Evolutionary conservation across 2,797 vertebrate species (phyloP).

Genomic region (Microcaecilia unicolor): DNA sequence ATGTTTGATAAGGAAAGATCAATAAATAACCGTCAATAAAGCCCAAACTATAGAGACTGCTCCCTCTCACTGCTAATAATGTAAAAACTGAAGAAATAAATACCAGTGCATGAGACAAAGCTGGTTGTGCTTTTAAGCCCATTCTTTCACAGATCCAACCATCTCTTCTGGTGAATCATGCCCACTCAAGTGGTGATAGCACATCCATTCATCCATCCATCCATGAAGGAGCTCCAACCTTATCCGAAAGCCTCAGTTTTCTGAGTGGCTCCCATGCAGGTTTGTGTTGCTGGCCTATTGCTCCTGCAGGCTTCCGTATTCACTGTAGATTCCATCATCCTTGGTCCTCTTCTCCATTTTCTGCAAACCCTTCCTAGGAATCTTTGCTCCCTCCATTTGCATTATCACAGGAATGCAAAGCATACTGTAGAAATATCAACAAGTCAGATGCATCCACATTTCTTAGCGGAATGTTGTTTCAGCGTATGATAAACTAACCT

Average conservation of each 20-base stretch:
- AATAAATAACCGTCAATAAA: conserved; percentile 13
- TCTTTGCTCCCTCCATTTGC: conserved; percentile 59
- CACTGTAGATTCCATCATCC: conserved; percentile 14
- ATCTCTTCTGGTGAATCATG: conserved; percentile 27
- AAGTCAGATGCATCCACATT: conserved; percentile 83
- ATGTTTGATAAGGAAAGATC: conserved; percentile 6
- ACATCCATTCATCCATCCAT: not conserved
- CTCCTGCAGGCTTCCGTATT: conserved; percentile 19
- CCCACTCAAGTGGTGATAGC: conserved; percentile 17
- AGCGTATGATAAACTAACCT: conserved; percentile 90
- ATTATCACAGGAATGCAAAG: conserved; percentile 57
- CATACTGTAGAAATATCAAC: conserved; percentile 26
- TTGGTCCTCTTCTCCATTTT: conserved; percentile 56
- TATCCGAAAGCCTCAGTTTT: not conserved
- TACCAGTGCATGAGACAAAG: conserved; percentile 9
- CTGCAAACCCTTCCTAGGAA: conserved; percentile 47
- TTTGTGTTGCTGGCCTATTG: not conserved
- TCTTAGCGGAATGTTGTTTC: conserved; percentile 94
- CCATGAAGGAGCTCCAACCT: not conserved
- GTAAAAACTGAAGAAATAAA: conserved; percentile 17
- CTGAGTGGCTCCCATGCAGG: not conserved
- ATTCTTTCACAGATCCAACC: conserved; percentile 24
- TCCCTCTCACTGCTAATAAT: conserved; percentile 1
- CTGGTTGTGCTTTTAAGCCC: conserved; percentile 49
- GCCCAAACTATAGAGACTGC: too few relatives aligned